Base-by-base conservation (phyloP, 2,888 invertebrate species). In the Parnassius smintheus region DNA sequence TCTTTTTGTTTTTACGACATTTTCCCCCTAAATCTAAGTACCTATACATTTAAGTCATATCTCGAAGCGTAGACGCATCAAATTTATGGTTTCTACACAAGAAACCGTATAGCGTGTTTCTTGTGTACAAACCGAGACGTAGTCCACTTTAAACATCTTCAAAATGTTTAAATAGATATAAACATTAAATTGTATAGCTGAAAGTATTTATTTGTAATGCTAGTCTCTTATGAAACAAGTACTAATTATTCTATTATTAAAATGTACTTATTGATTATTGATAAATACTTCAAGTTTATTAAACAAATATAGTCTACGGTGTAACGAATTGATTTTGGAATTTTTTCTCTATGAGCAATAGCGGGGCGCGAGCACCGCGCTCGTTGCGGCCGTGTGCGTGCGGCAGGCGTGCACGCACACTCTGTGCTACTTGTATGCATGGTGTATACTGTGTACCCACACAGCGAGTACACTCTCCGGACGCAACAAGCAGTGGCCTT, bases 231-330 rank as follows among this genome's bases (percentile, higher is more conserved):
- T 90, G 89, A 91, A 91, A 88, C 88, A 87, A 89, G 90, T 89
- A 91, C 90, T 91, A 91, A 91, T 88, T 89, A 91, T 91, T 91
- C 90, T 91, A 91, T 91, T 91, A 91, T 90, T 88, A 85, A 91
- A 91, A 91, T 87, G 91, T 91, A 91, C 91, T 91, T 90, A 90
- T 89, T 90, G 91, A 91, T 91, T 90, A 90, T 90, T 86, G 89
- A 91, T 90, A 89, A 87, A 90, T 91, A 91, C 88, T 91, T 91
- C 88, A 90, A 91, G 85, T 89, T 91, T 90, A 90, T 88, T 88
- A 85, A 85, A 89, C 88, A 84, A 86, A 84, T 88, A 88, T 91
- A 89, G 88, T 89, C 87, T 90, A 90, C 88, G 88, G 78, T 88
- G 85, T 91, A 90, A 86, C 87, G 86, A 88, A 87, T 89, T 90